Conservation (phyloP, 2,888 invertebrate species). For the Lasioglossum zephyrum region DNA sequence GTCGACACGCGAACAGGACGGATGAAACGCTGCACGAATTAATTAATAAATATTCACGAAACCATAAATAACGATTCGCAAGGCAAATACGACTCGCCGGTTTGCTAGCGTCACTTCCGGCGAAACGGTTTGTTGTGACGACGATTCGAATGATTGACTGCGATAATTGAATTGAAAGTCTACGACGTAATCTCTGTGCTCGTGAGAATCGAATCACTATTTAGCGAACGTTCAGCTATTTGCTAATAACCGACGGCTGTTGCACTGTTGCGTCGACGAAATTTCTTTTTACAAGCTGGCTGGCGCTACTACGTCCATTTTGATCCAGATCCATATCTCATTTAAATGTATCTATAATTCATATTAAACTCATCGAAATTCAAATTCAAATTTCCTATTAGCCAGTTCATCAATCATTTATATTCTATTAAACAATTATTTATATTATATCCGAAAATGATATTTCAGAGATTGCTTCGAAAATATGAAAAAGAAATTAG, state of each 20-base stretch:
- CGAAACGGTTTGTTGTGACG: slow-evolving; percentile 8
- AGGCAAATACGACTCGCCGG: slow-evolving; percentile 46
- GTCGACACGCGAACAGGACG: neutral
- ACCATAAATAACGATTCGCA: slow-evolving; percentile 42
- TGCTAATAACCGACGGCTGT: neutral
- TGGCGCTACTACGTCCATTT: neutral
- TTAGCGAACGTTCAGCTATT: neutral
- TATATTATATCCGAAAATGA: neutral
- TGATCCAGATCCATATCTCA: neutral
- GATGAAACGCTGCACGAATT: neutral
- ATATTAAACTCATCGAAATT: neutral
- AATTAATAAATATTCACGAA: slow-evolving; percentile 57
- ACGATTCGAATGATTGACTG: slow-evolving; percentile 16
- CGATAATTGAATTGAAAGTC: slow-evolving; percentile 15
- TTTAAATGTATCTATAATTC: neutral
- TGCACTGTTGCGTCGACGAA: neutral
- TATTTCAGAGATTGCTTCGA: neutral
- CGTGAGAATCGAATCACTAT: slow-evolving; percentile 1
- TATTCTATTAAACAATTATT: neutral
- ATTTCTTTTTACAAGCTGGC: neutral
- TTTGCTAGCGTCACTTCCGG: neutral
- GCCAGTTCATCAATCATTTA: neutral
- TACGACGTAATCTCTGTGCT: neutral
- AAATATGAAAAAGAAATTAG: neutral
- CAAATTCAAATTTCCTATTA: neutral